Conservation (phyloP, 1,140 invertebrate genomes). For the Archegozetes longisetosus region DNA sequence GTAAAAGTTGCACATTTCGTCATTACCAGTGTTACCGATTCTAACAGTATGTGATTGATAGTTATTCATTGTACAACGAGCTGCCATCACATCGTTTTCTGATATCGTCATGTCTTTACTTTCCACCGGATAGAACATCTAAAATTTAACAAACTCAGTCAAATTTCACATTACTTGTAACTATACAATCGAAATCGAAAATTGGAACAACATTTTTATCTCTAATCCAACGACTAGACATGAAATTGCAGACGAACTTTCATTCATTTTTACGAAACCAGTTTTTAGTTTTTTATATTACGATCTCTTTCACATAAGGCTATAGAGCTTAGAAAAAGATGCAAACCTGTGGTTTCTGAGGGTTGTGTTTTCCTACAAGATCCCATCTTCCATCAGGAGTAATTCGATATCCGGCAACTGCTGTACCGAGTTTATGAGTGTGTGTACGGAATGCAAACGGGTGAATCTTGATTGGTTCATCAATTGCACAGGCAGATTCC, state of each 20-base stretch:
- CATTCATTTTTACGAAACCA: too few species aligned
- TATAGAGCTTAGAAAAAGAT: too few species aligned
- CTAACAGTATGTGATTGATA: slow-evolving; percentile 41
- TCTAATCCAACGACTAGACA: not conserved
- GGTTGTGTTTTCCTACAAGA: slow-evolving; percentile 75
- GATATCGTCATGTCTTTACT: slow-evolving; percentile 35
- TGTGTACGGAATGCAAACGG: slow-evolving; percentile 91
- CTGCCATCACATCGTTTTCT: slow-evolving; percentile 60
- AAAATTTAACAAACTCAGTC: slow-evolving; percentile 20
- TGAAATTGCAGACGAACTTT: too few species aligned
- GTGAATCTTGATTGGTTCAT: slow-evolving; percentile 64
- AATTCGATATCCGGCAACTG: slow-evolving; percentile 73
- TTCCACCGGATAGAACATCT: slow-evolving; percentile 83
- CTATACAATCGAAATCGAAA: slow-evolving; percentile 6
- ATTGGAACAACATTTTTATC: not conserved
- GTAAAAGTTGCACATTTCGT: slow-evolving; percentile 99
- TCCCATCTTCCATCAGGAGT: slow-evolving; percentile 46
- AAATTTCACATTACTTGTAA: not conserved
- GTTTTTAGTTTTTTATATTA: too few species aligned
- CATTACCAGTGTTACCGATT: slow-evolving; percentile 69
- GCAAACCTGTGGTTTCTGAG: slow-evolving; percentile 57
- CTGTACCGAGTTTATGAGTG: slow-evolving; percentile 69
- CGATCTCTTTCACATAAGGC: too few species aligned
- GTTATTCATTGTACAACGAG: slow-evolving; percentile 78
- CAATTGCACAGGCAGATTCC: slow-evolving; percentile 66